Evolutionary conservation across 2,888 invertebrate species (phyloP), one percentile per base, ranked within the genome.

Genomic region (Agrypnus murinus): DNA sequence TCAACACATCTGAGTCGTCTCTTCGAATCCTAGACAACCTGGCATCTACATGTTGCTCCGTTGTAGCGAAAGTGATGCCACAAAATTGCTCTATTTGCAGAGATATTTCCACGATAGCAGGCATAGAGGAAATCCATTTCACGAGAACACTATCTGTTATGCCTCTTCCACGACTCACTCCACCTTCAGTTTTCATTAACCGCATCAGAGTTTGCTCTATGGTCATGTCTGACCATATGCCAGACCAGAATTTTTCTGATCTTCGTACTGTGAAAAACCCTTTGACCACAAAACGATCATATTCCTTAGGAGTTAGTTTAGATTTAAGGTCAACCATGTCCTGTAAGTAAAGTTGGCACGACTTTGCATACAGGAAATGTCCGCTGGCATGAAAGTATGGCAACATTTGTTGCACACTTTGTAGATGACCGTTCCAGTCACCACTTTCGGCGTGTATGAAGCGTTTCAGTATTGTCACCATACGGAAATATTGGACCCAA

Each of bases 101-200:
- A n/a, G n/a, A n/a, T n/a, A n/a, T n/a, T n/a, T n/a, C n/a, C n/a
- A n/a, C n/a, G n/a, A n/a, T n/a, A n/a, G n/a, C n/a, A n/a, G n/a
- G n/a, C n/a, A n/a, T 50, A 17, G 36, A 6, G 19, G 43, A 15
- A 38, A 65, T 40, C 65, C 55, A 65, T 59, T 40, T 6, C n/a
- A n/a, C n/a, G n/a, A n/a, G n/a, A n/a, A n/a, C n/a, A n/a, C n/a
- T n/a, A n/a, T n/a, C n/a, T n/a, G 59, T 59, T 17, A 59, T 59
- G 25, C 43, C 59, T 40, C 40, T 12, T 40, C 59, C 62, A n/a
- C n/a, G n/a, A n/a, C 48, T 57, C 5, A 69, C 2, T 1, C 69
- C 57, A n/a, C 64, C 69, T n/a, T 14, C 15, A n/a, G n/a, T n/a
- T n/a, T n/a, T n/a, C n/a, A n/a, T n/a, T n/a, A n/a, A n/a, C n/a